Evolutionary conservation across 2,888 invertebrate genomes (phyloP), one percentile per base, ranked within the genome.

Genomic region (Oscheius sp.): DNA sequence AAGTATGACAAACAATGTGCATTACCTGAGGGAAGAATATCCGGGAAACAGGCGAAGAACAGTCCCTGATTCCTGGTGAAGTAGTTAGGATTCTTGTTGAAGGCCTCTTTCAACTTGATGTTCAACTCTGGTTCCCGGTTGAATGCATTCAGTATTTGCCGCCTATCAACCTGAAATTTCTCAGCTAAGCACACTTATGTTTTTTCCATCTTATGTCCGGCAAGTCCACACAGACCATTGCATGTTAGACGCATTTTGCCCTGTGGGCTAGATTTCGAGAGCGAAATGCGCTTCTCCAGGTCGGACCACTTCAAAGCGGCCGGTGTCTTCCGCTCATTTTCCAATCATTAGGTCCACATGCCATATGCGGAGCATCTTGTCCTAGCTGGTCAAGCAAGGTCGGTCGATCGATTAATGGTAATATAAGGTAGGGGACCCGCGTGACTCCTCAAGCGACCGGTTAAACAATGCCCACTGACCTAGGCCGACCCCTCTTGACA

Each of bases 11-110:
- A 47, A 47, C n/a, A 57, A 9, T 13, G 1, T n/a, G 10, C 55
- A 78, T 53, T 72, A 87, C 89, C 89, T 79, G 87, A 89, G 11
- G 96, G 95, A 79, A 94, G 92, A 87, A 95, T 94, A 90, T 95
- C 95, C 53, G 96, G 95, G 91, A 95, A 96, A 90, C 96, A 96
- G 90, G 94, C 93, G 90, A 96, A 93, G 92, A 96, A 96, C 73
- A 96, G 92, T 82, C 96, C 96, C 90, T 95, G 93, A 90, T 95
- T 96, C 90, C 96, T 93, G 79, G 95, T 94, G 91, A 93, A 96
- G 91, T 94, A 96, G 90, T 93, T 94, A 89, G 94, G 95, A 91
- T 96, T 95, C 63, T 92, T 92, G 90, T 94, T 95, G 90, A 95
- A 92, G 2, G 79, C 78, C 50, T 82, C 81, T 70, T 82, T 81